These are phyloP conservation scores for Mormyrus hasselquistii DNA, from an alignment of 2,797 vertebrate species.

Conservation along the genomic window DNA sequence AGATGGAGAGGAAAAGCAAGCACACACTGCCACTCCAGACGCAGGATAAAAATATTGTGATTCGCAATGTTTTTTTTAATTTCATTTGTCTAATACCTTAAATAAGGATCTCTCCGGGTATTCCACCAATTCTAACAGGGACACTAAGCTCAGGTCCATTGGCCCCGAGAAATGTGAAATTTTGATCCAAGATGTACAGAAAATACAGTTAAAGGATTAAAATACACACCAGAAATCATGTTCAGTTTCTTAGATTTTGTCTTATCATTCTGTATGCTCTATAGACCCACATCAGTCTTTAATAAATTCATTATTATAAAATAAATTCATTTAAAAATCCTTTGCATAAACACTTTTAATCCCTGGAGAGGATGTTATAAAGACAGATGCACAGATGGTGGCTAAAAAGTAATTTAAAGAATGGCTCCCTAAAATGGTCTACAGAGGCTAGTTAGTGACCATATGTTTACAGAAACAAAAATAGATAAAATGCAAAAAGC, in stretches of 20 bases:
- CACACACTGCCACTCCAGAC: neutral
- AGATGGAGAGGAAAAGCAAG: neutral
- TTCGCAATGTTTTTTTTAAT: neutral
- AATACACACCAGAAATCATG: neutral
- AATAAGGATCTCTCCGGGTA: neutral
- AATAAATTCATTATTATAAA: neutral
- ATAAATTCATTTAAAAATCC: neutral
- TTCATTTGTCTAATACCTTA: neutral
- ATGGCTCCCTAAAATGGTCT: neutral
- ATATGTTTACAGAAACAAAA: constrained; percentile 3
- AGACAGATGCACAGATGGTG: neutral
- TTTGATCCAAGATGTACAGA: neutral
- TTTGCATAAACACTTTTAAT: neutral
- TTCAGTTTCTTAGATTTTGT: neutral
- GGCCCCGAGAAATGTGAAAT: neutral
- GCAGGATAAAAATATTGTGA: neutral
- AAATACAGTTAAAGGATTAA: neutral
- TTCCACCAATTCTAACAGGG: neutral
- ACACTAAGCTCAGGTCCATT: neutral
- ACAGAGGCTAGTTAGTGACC: neutral
- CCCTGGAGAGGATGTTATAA: neutral
- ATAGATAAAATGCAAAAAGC: neutral
- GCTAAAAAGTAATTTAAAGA: neutral
- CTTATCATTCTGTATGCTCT: neutral
- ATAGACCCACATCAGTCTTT: neutral